phyloP scores from a whole-genome alignment of 1,140 invertebrate species.

The Hydropsyche tenuis region DNA sequence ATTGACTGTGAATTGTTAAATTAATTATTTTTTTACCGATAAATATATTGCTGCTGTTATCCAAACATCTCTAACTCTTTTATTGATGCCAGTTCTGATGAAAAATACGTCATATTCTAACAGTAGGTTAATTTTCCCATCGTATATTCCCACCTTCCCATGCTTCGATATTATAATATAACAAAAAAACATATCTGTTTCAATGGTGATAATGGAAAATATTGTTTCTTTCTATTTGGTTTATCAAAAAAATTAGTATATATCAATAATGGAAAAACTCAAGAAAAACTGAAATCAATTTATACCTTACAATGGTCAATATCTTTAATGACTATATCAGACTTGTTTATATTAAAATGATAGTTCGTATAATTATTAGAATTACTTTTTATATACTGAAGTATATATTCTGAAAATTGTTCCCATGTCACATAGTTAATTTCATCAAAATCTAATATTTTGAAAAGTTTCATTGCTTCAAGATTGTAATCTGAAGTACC shows the following conservation, averaged over 20 bases:
- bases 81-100: constrained; percentile 54
- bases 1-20: neutral
- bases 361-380: constrained; percentile 24
- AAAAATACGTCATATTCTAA: constrained; percentile 57
- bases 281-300: neutral
- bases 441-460: constrained; percentile 33
- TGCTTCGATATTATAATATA: constrained; percentile 60
- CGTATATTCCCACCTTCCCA: constrained; percentile 59
- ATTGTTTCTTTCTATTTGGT: constrained; percentile 57
- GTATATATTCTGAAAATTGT: constrained; percentile 37
- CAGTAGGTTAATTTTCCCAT: constrained; percentile 57
- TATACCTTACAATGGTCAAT: constrained; percentile 44
- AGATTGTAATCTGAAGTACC: constrained; percentile 29
- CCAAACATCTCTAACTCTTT: constrained; percentile 57
- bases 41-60: constrained; percentile 58
- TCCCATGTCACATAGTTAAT: constrained; percentile 43
- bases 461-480: constrained; percentile 40
- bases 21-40: neutral
- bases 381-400: constrained; percentile 37
- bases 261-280: neutral
- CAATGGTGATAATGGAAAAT: constrained; percentile 57
- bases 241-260: neutral
- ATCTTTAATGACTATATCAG: constrained; percentile 42
- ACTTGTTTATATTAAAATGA: constrained; percentile 34
- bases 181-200: constrained; percentile 58